Evolutionary conservation across 1,140 invertebrate species (phyloP).

Genomic region (Magallana gigas): DNA sequence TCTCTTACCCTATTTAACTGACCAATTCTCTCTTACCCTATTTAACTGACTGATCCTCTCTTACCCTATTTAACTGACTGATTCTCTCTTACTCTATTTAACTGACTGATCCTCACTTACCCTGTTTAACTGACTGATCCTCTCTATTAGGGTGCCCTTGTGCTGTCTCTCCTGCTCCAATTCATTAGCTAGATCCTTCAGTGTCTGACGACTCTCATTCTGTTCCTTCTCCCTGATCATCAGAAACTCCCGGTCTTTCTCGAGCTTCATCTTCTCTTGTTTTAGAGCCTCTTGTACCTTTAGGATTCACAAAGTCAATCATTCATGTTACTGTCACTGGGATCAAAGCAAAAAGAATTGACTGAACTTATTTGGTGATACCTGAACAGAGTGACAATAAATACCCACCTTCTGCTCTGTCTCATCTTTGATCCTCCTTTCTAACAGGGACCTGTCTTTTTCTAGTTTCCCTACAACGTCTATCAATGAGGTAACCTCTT

Average conservation of each 20-base stretch:
- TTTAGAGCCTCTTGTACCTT: conserved; percentile 48
- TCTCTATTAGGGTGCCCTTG: conserved; percentile 49
- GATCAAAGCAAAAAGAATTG: no score
- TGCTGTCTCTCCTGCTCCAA: conserved; percentile 52
- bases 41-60: conserved; percentile 53
- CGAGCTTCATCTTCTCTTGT: conserved; percentile 37
- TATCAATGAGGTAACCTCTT: conserved; percentile 58
- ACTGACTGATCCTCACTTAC: conserved; percentile 55
- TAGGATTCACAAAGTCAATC: neutral
- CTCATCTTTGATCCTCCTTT: conserved; percentile 54
- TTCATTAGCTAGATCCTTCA: conserved; percentile 51
- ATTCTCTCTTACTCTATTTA: conserved; percentile 54
- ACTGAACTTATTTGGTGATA: no score
- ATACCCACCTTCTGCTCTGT: conserved; percentile 52
- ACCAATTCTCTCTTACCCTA: conserved; percentile 47
- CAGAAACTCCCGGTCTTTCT: conserved; percentile 42
- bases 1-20: conserved; percentile 57
- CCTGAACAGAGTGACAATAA: neutral
- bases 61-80: conserved; percentile 3
- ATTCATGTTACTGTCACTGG: no score
- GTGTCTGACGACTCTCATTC: conserved; percentile 43
- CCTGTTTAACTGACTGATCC: conserved; percentile 53
- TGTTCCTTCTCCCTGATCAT: conserved; percentile 46
- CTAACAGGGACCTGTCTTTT: conserved; percentile 58
- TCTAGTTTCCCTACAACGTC: conserved; percentile 63